Evolutionary conservation across 53 echinoderm and acorn worm species (phyloP).

Genomic region (Temnopleurus reevesii): DNA sequence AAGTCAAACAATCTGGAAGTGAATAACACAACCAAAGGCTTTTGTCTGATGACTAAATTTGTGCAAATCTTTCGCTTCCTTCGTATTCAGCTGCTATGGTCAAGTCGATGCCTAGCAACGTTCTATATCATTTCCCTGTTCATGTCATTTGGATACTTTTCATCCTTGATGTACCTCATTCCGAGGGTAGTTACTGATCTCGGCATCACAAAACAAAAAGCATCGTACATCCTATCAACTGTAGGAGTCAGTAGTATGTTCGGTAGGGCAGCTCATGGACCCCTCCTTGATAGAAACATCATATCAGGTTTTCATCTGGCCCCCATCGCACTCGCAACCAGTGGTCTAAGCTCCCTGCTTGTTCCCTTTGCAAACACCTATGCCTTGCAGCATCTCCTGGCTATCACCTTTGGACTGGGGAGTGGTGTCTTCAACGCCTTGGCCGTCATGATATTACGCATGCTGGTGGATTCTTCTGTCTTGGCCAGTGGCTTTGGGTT

Average conservation of each 20-base stretch:
- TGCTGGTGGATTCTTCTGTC: slow-evolving; percentile 28
- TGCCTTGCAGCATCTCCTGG: slow-evolving; percentile 9
- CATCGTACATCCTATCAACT: slow-evolving; percentile 62
- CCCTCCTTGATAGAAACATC: slow-evolving; percentile 37
- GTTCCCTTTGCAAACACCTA: slow-evolving; percentile 55
- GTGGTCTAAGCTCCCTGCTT: slow-evolving; percentile 27
- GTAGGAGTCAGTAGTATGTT: slow-evolving; percentile 60
- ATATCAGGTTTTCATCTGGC: slow-evolving; percentile 46
- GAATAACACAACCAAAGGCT: not conserved
- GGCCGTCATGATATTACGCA: slow-evolving; percentile 19
- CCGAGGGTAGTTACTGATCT: slow-evolving; percentile 57
- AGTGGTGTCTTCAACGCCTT: slow-evolving; percentile 49
- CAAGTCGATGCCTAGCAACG: not conserved
- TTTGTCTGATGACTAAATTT: not conserved
- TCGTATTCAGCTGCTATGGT: slow-evolving; percentile 43
- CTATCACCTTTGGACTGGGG: slow-evolving; percentile 49
- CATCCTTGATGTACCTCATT: slow-evolving; percentile 43
- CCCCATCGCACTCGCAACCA: not conserved
- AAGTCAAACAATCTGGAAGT: not conserved
- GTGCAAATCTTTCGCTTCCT: not conserved
- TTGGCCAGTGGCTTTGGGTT: slow-evolving; percentile 58
- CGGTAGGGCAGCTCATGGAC: slow-evolving; percentile 56
- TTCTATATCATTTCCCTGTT: not conserved
- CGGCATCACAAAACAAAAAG: slow-evolving; percentile 51
- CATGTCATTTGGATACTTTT: slow-evolving; percentile 52